phyloP scores from a whole-genome alignment of 2,888 invertebrate genomes.

The Lithophane semibrunnea region DNA sequence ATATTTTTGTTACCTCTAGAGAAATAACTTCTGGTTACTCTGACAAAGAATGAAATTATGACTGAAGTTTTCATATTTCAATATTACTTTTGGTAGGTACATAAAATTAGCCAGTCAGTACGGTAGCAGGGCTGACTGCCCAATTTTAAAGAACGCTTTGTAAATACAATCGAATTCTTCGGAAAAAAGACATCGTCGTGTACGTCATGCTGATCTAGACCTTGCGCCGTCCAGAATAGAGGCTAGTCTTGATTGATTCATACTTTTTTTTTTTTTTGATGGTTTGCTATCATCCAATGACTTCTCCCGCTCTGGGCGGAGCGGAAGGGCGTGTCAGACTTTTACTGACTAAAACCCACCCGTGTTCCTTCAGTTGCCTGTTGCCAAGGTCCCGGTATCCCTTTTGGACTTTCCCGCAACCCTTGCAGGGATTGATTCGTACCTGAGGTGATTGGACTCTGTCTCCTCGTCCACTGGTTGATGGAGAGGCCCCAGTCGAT shows the following conservation, averaged over 20 bases:
- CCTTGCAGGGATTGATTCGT: no score
- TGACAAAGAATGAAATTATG: neutral
- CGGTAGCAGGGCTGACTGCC: no score
- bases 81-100: neutral
- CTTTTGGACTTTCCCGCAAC: no score
- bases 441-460: conserved; percentile 96
- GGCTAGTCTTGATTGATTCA: neutral
- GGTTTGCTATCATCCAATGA: no score
- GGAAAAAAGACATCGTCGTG: neutral
- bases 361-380: no score
- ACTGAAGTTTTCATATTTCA: neutral
- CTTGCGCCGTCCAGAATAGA: neutral
- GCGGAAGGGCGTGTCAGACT: no score
- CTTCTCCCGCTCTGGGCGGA: no score
- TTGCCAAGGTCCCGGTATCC: no score
- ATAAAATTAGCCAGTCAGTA: neutral
- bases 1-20: neutral
- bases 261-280: no score
- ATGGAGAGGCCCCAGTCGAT: conserved; percentile 96
- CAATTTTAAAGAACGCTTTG: neutral
- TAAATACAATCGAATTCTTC: neutral
- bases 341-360: no score
- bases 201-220: neutral
- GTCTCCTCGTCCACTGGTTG: conserved; percentile 98
- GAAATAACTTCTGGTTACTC: neutral